Conservation (phyloP, 2,797 vertebrate species). For the Aldrovandia affinis region DNA sequence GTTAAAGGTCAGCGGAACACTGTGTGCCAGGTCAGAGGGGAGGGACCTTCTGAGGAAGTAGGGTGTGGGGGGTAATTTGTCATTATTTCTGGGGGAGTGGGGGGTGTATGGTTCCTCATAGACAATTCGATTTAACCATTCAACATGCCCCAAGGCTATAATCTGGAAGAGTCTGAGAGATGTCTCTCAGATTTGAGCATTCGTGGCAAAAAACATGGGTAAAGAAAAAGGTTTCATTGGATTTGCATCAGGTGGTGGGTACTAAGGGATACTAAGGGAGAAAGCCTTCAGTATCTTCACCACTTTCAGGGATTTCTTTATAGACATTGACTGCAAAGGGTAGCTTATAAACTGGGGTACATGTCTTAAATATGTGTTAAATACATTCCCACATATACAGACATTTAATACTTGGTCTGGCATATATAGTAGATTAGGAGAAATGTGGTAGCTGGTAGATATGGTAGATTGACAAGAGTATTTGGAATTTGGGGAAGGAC, state of each 20-base stretch:
- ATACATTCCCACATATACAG: neutral
- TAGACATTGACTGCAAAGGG: constrained; percentile 82
- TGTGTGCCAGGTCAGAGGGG: constrained; percentile 78
- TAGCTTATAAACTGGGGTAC: neutral
- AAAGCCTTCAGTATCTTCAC: constrained; percentile 92
- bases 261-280: constrained; percentile 92
- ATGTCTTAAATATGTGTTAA: neutral
- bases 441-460: neutral
- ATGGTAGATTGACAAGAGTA: neutral
- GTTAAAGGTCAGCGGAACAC: constrained; percentile 87
- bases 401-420: neutral
- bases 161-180: constrained; percentile 76
- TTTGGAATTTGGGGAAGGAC: constrained; percentile 16
- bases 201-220: constrained; percentile 80
- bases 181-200: constrained; percentile 76
- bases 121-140: constrained; percentile 84
- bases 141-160: constrained; percentile 81
- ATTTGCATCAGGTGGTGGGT: no score
- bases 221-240: constrained; percentile 77
- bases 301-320: constrained; percentile 87
- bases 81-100: constrained; percentile 56
- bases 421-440: neutral
- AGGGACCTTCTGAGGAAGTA: neutral
- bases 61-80: constrained; percentile 35
- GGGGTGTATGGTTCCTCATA: constrained; percentile 50